Evolutionary conservation across 2,797 vertebrate genomes (phyloP).

Genomic region (Pangasius larnaudii): DNA sequence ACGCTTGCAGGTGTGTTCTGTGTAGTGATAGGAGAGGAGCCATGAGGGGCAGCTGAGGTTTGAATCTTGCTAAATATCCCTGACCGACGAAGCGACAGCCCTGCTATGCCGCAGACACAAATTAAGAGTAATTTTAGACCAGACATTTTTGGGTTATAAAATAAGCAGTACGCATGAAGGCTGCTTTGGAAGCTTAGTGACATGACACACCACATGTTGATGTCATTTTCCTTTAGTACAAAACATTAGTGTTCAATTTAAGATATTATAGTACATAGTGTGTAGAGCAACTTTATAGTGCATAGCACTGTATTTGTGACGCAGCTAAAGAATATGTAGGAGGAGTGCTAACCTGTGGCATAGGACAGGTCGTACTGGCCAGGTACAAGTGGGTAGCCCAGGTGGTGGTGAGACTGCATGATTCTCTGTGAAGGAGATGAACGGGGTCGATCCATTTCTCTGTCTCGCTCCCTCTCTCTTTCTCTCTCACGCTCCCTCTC

Average conservation of each 20-base stretch:
- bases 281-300: not conserved
- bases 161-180: not conserved
- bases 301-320: not conserved
- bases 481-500: constrained; percentile 60
- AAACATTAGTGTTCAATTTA: not conserved
- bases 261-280: not conserved
- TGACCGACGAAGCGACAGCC: not conserved
- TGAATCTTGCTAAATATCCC: not conserved
- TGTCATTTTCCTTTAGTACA: not conserved
- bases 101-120: not conserved
- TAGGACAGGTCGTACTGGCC: constrained; percentile 97
- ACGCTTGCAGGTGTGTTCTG: not conserved
- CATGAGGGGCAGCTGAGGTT: not conserved
- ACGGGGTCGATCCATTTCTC: constrained; percentile 74
- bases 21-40: not conserved
- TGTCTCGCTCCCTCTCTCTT: constrained; percentile 55
- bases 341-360: constrained; percentile 85
- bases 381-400: constrained; percentile 93
- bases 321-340: not conserved
- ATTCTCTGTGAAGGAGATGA: constrained; percentile 95
- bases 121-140: not conserved
- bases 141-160: constrained; percentile 3
- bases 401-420: constrained; percentile 94
- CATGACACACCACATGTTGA: not conserved
- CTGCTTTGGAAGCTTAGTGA: not conserved